Percentiles rank a stretch among this genome's conserved stretches.
These are phyloP conservation scores for Pseudomyrmex cubaensis DNA, from an alignment of 1,140 invertebrate genomes.

Conservation along the genomic window DNA sequence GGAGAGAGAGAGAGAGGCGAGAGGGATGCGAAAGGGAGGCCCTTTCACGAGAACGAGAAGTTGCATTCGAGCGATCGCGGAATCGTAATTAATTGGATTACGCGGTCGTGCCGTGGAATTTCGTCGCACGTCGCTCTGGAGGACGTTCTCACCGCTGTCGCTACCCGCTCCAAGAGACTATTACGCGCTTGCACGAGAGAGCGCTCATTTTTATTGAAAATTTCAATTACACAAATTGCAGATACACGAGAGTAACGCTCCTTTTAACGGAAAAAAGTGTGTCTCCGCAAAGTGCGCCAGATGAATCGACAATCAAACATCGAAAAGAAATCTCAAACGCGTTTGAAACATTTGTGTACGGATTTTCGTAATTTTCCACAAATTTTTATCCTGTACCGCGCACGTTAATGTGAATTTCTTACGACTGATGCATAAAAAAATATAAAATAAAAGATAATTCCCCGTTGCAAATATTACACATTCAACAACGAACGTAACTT, in stretches of 20 bases:
- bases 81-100: constrained; percentile 58
- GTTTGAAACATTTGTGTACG: neutral
- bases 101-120: constrained; percentile 45
- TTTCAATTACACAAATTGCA: constrained; percentile 55
- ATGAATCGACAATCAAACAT: constrained; percentile 13
- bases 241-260: constrained; percentile 6
- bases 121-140: constrained; percentile 39
- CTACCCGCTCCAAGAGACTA: constrained; percentile 21
- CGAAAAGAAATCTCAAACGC: neutral
- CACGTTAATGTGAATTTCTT: neutral
- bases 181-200: constrained; percentile 42
- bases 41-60: constrained; percentile 45
- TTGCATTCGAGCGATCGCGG: constrained; percentile 41
- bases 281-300: neutral
- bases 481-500: neutral
- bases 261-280: constrained; percentile 21
- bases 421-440: neutral
- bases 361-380: neutral
- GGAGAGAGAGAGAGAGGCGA: neutral
- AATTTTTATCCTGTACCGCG: too few species aligned
- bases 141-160: neutral
- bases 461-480: neutral
- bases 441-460: neutral
- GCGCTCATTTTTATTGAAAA: constrained; percentile 52
- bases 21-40: neutral